A percentile compares a stretch with the other conserved stretches of the same genome.
These are phyloP conservation scores for Hyposoter dolosus DNA, from an alignment of 2,888 invertebrate species.

Conservation along the genomic window DNA sequence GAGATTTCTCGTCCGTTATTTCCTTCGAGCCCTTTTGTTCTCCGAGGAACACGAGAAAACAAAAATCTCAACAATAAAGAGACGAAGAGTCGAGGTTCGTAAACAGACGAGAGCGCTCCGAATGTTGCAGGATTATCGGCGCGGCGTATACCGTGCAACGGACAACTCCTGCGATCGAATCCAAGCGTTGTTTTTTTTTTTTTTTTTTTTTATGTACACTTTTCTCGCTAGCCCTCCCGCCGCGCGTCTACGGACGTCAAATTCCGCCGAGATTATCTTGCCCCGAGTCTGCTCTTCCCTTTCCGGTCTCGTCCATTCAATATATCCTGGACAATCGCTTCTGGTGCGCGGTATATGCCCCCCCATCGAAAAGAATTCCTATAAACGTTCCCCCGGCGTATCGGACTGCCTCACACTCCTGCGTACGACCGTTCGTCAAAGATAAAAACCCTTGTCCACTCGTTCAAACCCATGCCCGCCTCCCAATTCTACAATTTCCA, in stretches of 20 bases:
- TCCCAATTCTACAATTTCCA: background rate
- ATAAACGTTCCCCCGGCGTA: constrained; percentile 70
- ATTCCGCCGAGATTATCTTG: constrained; percentile 68
- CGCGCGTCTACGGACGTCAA: constrained; percentile 42
- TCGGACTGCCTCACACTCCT: constrained; percentile 40
- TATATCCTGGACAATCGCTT: constrained; percentile 73
- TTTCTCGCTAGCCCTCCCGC: background rate
- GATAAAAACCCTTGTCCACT: background rate
- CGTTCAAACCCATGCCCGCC: background rate
- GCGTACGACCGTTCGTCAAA: constrained; percentile 49
- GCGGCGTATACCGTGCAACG: background rate
- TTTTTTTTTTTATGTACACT: background rate
- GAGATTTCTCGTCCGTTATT: background rate
- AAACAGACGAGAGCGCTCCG: background rate
- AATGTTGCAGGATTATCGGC: constrained; percentile 1
- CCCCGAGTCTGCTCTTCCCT: constrained; percentile 38
- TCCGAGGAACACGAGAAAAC: background rate
- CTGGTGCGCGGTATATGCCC: constrained; percentile 66
- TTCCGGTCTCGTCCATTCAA: constrained; percentile 69
- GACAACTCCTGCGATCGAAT: background rate
- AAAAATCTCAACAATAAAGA: background rate
- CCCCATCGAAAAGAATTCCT: constrained; percentile 70
- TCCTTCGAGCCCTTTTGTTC: background rate
- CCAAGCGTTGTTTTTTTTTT: background rate
- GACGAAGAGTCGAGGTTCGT: background rate